Conservation (phyloP, 2,888 invertebrate species). For the Muscina levida region DNA sequence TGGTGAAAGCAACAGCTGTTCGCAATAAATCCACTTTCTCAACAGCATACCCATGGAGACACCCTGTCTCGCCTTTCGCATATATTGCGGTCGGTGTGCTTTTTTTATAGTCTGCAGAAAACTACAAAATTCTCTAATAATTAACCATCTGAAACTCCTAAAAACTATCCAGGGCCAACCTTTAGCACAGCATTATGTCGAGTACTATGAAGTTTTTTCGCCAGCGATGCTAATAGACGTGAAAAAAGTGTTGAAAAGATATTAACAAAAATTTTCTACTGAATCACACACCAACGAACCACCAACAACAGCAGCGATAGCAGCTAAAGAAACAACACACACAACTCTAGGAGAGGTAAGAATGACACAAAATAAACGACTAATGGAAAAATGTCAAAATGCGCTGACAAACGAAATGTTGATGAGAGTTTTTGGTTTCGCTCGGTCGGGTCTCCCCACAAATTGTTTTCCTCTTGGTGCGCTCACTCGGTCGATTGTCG, state of each 20-base stretch:
- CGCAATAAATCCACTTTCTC: neutral
- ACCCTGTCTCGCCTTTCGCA: slow-evolving; percentile 63
- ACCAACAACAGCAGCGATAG: slow-evolving; percentile 37
- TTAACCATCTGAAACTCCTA: slow-evolving; percentile 23
- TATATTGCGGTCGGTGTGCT: slow-evolving; percentile 59
- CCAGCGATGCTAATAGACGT: slow-evolving; percentile 39
- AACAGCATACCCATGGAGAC: slow-evolving; percentile 12
- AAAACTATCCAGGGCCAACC: slow-evolving; percentile 48
- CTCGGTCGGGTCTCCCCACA: slow-evolving; percentile 2
- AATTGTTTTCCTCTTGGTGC: too few species aligned
- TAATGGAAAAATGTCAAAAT: slow-evolving; percentile 57
- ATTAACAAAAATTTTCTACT: slow-evolving; percentile 38
- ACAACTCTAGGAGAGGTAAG: slow-evolving; percentile 63
- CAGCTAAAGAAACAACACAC: slow-evolving; percentile 60
- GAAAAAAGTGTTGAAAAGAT: slow-evolving; percentile 48
- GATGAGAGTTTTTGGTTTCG: neutral
- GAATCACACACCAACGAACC: slow-evolving; percentile 51
- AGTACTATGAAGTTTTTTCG: slow-evolving; percentile 55
- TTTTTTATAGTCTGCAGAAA: slow-evolving; percentile 56
- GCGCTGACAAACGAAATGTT: slow-evolving; percentile 36
- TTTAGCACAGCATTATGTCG: slow-evolving; percentile 46
- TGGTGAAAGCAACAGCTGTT: slow-evolving; percentile 8
- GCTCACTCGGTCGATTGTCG: neutral
- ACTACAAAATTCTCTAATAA: slow-evolving; percentile 47
- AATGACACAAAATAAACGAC: slow-evolving; percentile 62